phyloP scores from a whole-genome alignment of 2,113 vertebrate genomes.

The Gadus chalcogrammus region DNA sequence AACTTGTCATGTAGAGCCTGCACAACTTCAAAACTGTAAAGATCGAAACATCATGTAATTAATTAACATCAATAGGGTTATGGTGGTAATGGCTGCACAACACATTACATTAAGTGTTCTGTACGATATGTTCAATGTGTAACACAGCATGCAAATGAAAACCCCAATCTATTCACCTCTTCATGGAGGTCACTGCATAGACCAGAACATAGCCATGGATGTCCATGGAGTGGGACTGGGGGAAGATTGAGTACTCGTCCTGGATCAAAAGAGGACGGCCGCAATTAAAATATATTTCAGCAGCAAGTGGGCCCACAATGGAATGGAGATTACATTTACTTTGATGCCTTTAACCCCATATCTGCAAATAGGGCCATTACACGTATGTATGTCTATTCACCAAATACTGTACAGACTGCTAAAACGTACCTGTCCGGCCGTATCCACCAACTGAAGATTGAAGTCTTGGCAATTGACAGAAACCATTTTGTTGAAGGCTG shows the following conservation, averaged over 20 bases:
- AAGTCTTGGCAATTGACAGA: constrained; percentile 80
- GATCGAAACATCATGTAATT: constrained; percentile 6
- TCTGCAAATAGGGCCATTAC: background rate
- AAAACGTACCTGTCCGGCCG: constrained; percentile 79
- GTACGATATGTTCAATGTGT: background rate
- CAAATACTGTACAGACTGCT: background rate
- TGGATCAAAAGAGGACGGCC: constrained; percentile 39
- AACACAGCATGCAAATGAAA: background rate
- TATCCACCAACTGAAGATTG: constrained; percentile 85
- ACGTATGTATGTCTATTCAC: background rate
- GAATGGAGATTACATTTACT: background rate
- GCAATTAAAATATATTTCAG: background rate
- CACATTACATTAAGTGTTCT: background rate
- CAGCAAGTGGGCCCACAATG: background rate
- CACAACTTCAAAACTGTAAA: constrained; percentile 83
- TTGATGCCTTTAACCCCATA: background rate
- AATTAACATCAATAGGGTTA: background rate
- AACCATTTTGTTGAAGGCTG: constrained; percentile 82
- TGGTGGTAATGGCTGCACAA: background rate
- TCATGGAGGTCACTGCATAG: constrained; percentile 80
- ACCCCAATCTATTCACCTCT: constrained; percentile 69
- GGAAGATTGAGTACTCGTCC: constrained; percentile 86
- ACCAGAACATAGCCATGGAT: constrained; percentile 84
- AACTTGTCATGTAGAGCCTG: constrained; percentile 80
- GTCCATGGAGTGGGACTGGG: constrained; percentile 80